These are phyloP conservation scores for Aphrophora alni DNA, from an alignment of 2,888 invertebrate species.

Conservation along the genomic window DNA sequence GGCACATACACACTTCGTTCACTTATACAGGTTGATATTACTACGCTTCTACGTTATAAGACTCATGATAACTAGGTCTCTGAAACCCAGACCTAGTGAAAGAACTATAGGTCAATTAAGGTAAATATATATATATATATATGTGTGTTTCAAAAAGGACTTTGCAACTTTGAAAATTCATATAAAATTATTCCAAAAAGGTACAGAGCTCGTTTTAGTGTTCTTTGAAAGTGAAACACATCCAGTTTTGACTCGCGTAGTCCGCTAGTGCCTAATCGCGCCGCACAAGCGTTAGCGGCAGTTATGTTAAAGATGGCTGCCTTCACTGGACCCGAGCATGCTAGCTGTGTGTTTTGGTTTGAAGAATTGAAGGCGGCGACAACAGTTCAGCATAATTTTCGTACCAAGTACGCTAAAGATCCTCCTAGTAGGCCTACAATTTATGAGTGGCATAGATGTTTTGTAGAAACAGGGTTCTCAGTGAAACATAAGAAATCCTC, in stretches of 20 bases:
- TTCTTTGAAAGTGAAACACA: constrained; percentile 15
- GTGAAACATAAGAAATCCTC: constrained; percentile 19
- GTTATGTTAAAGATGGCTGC: constrained; percentile 31
- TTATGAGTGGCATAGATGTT: constrained; percentile 22
- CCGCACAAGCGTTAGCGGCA: constrained; percentile 33
- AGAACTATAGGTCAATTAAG: no score
- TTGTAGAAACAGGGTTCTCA: constrained; percentile 21
- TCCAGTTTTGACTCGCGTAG: constrained; percentile 34
- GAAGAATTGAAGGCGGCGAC: constrained; percentile 24
- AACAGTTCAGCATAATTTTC: constrained; percentile 27
- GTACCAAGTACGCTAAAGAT: constrained; percentile 29
- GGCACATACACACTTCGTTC: no score
- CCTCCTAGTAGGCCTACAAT: constrained; percentile 29
- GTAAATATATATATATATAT: no score
- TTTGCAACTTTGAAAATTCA: not conserved
- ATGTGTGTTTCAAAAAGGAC: not conserved
- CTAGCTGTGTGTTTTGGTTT: constrained; percentile 28
- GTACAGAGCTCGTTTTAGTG: not conserved
- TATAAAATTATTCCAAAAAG: not conserved
- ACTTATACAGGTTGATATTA: no score
- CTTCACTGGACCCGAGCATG: constrained; percentile 28
- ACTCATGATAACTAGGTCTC: no score
- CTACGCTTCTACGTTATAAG: no score
- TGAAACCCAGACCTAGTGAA: no score
- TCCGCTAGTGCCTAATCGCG: constrained; percentile 29